Conservation (phyloP, 1,140 invertebrate species). For the Lanistes nyassanus region DNA sequence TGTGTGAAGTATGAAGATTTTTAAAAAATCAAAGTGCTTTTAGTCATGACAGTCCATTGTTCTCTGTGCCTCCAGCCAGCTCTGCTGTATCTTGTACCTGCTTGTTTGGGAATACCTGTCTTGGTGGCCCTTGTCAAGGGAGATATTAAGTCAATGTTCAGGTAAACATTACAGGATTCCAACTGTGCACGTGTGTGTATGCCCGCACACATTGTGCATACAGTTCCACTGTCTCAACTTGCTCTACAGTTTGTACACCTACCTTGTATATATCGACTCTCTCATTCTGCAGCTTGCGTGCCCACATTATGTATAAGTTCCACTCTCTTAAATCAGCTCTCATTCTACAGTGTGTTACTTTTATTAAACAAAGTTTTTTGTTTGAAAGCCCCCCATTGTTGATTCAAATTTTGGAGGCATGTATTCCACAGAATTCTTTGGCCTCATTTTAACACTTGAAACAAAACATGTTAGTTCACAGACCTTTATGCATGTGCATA, state of each 20-base stretch:
- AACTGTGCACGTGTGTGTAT: no score
- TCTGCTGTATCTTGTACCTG: conserved; percentile 95
- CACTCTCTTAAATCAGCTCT: no score
- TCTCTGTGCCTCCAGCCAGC: conserved; percentile 82
- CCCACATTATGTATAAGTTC: no score
- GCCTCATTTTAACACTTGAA: background rate
- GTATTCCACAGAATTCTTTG: background rate
- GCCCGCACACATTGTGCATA: no score
- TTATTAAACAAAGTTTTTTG: background rate
- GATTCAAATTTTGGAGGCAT: background rate
- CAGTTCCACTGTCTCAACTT: no score
- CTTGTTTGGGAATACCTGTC: conserved; percentile 90
- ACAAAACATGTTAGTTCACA: background rate
- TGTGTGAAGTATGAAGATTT: background rate
- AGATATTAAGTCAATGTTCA: conserved; percentile 89
- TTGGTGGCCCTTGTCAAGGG: conserved; percentile 88
- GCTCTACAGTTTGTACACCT: no score
- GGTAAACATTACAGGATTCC: conserved; percentile 73
- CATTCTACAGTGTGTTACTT: no score
- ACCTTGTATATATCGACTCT: no score
- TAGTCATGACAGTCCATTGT: background rate
- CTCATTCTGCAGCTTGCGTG: background rate
- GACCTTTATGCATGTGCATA: background rate
- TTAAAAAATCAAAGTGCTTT: background rate
- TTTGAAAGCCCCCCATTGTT: background rate